Evolutionary conservation across 1,140 invertebrate genomes (phyloP), one percentile per base, ranked within the genome.

Genomic region (Hyles vespertilio): DNA sequence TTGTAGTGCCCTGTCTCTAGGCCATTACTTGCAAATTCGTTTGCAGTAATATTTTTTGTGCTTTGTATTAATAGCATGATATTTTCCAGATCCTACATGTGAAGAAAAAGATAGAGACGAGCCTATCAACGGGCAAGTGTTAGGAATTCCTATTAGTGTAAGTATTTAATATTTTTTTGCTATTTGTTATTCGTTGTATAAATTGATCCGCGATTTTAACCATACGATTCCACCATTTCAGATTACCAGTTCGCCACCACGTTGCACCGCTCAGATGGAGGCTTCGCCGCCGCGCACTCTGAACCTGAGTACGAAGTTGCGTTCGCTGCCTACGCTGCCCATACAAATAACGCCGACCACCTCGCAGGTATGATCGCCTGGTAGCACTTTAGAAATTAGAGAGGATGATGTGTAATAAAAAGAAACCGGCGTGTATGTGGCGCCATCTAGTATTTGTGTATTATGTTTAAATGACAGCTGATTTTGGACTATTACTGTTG

Each of bases 61-160:
- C 22, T 22, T 22, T 22, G 22, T 22, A 51, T 32, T 32, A 36
- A 8, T 40, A 11, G 10, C 36, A 48, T 59, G 60, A 47, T 56
- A 6, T 65, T 34, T 79, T 77, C 43, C 77, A 87, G 84, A 85
- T 64, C 57, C 61, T 32, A 53, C 63, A 32, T 48, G 61, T 40
- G 77, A 80, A 53, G 79, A 83, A 5, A 79, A 79, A 59, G 78
- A 79, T 8, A 69, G 67, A 56, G 80, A 81, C 34, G 75, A 75
- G 9, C 65, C 55, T 58, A 60, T 78, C 8, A 87, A 81, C 56
- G 81, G 77, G 32, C 81, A 82, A 72, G 61, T 84, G 57, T 63
- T 85, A 74, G 81, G 85, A 71, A 81, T 83, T 63, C 80, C 82
- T 65, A 73, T 88, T 68, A 86, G 75, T 80, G 85, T 88, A 72